Evolutionary conservation across 1,140 invertebrate genomes (phyloP), one percentile per base, ranked within the genome.

Genomic region (Tetramorium parvispinum): DNA sequence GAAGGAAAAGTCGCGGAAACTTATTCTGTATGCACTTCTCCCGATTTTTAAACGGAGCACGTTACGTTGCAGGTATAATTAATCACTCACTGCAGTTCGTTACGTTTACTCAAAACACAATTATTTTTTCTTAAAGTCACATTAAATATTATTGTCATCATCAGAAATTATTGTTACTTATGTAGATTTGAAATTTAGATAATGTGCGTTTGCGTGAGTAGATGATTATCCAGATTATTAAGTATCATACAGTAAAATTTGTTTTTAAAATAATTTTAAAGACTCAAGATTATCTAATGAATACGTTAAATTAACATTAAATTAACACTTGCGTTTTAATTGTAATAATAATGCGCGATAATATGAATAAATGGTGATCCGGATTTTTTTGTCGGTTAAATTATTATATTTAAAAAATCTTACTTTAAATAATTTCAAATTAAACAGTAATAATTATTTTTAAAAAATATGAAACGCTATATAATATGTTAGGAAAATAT

Each of bases 1-100:
- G 68, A 32, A 82, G 53, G 66, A 75, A 83, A 83, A 73, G 27
- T 83, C 79, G 40, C 68, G 68, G 68, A 27, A 83, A 75, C 68
- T 83, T 57, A 83, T 83, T 83, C 51, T 37, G 53, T 21, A 73
- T 82, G 68, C 53, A 10, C 37, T 46, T 46, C 53, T 82, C 24
- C 37, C 37, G 6, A 66, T 73, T 83, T 83, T 83, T 73, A 83
- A 82, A 73, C 79, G 51, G 40, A 32, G 32, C 32, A 18, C 18
- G 68, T 10, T 32, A 71, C n/a, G 68, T 61, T 55, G 10, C 24
- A 71, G 24, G 18, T 83, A 49, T 59, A 75, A 75, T 83, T 83
- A 83, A 83, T 83, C 40, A 24, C 24, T 59, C 70, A 24, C 51
- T 43, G 27, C 24, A 27, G 16, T 24, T 37, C 10, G 24, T 32